Evolutionary conservation across 92 coral and sea anemone genomes (phyloP), one percentile per base, ranked within the genome.

Genomic region (Metridium senile): DNA sequence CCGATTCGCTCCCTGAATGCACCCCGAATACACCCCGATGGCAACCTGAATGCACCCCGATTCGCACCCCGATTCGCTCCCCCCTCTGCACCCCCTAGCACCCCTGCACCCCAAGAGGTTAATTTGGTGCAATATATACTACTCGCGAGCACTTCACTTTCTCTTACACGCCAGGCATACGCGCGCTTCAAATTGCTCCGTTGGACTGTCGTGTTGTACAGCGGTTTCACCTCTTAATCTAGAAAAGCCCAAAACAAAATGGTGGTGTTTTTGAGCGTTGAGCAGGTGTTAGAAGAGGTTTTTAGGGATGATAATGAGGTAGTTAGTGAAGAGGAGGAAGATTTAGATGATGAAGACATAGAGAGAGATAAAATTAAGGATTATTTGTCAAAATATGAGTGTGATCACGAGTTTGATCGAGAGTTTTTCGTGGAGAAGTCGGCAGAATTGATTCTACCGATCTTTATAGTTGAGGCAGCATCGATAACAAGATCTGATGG

Each of bases 141-240:
- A n/a, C n/a, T n/a, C n/a, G n/a, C n/a, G n/a, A n/a, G n/a, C n/a
- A n/a, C 51, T 45, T 45, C 16, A 7, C 16, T 45, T 45, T 34
- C 74, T 19, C 30, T 27, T 16, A 22, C 71, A 66, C 52, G 71
- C 71, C 71, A 25, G 71, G 52, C 71, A 66, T 47, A 25, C n/a
- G 49, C 71, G 71, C 52, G 25, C 51, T 18, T 66, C 26, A 47
- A 66, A 66, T 66, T 30, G 49, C 71, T 33, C 71, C 29, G 1
- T 31, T 66, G 22, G 71, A 66, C 71, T 29, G 29, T 66, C 71
- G 45, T 33, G 22, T 35, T 35, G 74, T 69, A 45, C 74, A 69
- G 74, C 74, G 58, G 74, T 69, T 39, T 69, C 23, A 35, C 57
- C 30, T 21, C 30, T 46, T 54, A 69, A 45, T 23, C 29, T 46